Conservation (phyloP, 2,797 vertebrate species). For the Gobionotothen gibberifrons region DNA sequence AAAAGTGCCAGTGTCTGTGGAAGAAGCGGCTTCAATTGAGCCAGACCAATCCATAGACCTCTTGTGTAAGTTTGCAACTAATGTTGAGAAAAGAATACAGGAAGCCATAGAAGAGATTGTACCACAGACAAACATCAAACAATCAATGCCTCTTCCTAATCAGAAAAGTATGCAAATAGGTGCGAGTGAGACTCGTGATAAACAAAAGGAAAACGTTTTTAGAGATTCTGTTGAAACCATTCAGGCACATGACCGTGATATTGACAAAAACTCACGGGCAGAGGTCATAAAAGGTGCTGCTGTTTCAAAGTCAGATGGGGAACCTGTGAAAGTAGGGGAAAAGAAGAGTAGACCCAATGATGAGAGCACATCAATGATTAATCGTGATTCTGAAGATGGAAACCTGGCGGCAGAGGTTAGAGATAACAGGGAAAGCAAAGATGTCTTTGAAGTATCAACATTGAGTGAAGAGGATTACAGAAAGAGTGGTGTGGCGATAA, state of each 20-base stretch:
- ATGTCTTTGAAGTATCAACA: background rate
- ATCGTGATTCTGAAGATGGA: constrained; percentile 4
- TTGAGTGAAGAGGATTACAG: background rate
- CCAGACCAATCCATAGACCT: constrained; percentile 74
- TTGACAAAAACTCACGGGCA: constrained; percentile 12
- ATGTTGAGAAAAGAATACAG: constrained; percentile 81
- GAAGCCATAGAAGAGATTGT: constrained; percentile 71
- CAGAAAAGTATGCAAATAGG: constrained; percentile 13
- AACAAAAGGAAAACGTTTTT: constrained; percentile 9
- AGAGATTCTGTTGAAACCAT: constrained; percentile 11
- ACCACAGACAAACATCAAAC: constrained; percentile 42
- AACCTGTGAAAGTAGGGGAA: background rate
- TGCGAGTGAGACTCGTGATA: constrained; percentile 15
- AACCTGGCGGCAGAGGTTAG: constrained; percentile 9
- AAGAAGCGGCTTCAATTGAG: constrained; percentile 27
- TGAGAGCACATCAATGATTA: constrained; percentile 5
- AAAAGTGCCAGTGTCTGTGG: constrained; percentile 20
- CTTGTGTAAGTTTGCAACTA: constrained; percentile 74
- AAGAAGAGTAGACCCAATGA: background rate
- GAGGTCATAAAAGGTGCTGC: constrained; percentile 9
- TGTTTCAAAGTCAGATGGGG: constrained; percentile 7
- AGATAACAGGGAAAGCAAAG: constrained; percentile 25
- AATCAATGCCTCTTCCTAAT: constrained; percentile 16
- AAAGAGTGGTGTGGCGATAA: constrained; percentile 13
- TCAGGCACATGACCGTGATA: background rate